These are phyloP conservation scores for Cantharis rustica DNA, from an alignment of 2,888 invertebrate species.

Conservation along the genomic window DNA sequence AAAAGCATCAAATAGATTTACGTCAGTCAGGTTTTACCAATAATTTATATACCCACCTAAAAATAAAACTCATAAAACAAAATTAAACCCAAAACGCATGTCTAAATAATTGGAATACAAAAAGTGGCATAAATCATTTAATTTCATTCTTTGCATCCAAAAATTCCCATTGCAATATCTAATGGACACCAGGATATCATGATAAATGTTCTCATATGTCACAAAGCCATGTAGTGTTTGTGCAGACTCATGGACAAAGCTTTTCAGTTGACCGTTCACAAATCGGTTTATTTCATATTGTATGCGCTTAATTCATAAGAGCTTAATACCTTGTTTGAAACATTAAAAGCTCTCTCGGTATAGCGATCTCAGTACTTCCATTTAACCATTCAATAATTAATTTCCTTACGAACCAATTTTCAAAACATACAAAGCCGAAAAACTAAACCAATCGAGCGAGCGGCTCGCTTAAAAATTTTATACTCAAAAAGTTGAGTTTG, in stretches of 20 bases:
- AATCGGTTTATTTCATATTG: slow-evolving; percentile 28
- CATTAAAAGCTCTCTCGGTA: slow-evolving; percentile 16
- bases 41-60: slow-evolving; percentile 13
- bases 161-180: slow-evolving; percentile 34
- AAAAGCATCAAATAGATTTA: slow-evolving; percentile 14
- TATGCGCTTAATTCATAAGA: slow-evolving; percentile 16
- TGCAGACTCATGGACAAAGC: slow-evolving; percentile 26
- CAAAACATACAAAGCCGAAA: neutral
- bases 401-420: neutral
- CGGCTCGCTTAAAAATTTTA: neutral
- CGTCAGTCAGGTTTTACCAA: slow-evolving; percentile 8
- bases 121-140: slow-evolving; percentile 34
- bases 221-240: slow-evolving; percentile 35
- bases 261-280: slow-evolving; percentile 29
- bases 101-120: slow-evolving; percentile 35
- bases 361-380: slow-evolving; percentile 4
- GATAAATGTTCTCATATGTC: slow-evolving; percentile 35
- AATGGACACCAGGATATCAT: slow-evolving; percentile 37
- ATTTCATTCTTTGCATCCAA: slow-evolving; percentile 36
- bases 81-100: slow-evolving; percentile 36
- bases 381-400: slow-evolving; percentile 10
- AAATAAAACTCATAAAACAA: slow-evolving; percentile 28
- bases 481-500: neutral
- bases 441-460: neutral
- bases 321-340: slow-evolving; percentile 21